Conservation (phyloP, 2,888 invertebrate genomes). For the Vanessa cardui region DNA sequence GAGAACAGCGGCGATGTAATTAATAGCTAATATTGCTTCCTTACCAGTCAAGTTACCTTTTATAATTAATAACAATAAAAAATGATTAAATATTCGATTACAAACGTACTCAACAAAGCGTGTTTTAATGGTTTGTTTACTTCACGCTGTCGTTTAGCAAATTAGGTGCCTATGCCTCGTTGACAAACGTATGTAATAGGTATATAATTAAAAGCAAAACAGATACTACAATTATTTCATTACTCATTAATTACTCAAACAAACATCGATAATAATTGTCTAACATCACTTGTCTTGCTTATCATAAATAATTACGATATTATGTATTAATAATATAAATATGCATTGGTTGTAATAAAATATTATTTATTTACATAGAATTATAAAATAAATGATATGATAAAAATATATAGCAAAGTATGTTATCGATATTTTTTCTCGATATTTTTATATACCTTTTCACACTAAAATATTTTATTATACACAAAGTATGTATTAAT, state of each 20-base stretch:
- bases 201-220: constrained; percentile 48
- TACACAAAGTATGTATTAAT: too few species aligned
- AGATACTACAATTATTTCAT: constrained; percentile 62
- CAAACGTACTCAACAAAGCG: neutral
- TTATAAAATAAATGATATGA: neutral
- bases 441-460: neutral
- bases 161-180: neutral
- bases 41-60: too few species aligned
- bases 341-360: constrained; percentile 1
- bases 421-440: neutral
- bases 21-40: too few species aligned
- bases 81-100: too few species aligned
- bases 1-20: too few species aligned
- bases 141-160: neutral
- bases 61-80: too few species aligned
- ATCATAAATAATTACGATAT: constrained; percentile 40
- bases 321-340: constrained; percentile 15
- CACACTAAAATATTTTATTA: too few species aligned
- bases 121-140: neutral
- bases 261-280: constrained; percentile 40
- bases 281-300: constrained; percentile 48
- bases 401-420: neutral
- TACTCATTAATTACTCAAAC: constrained; percentile 64
- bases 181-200: constrained; percentile 34
- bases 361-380: neutral